Percentiles rank a stretch among this genome's conserved stretches.
Evolutionary conservation across 1,140 invertebrate species (phyloP).

Genomic region (Thaumatotibia leucotreta): DNA sequence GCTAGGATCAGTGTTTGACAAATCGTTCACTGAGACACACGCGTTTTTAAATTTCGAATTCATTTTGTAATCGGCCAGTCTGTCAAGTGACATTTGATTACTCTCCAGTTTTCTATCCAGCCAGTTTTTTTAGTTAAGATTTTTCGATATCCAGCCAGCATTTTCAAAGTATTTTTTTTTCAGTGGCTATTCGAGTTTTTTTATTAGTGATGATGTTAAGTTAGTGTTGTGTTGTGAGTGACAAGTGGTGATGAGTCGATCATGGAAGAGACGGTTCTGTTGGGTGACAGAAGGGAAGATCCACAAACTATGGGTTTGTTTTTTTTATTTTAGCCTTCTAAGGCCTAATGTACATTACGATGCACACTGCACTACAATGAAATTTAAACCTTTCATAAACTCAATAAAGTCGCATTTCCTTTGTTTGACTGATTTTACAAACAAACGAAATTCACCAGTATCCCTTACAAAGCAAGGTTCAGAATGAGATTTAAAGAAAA

Average conservation of each 20-base stretch:
- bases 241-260: conserved; percentile 42
- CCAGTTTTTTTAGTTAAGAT: not conserved
- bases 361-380: no score
- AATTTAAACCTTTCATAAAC: no score
- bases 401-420: no score
- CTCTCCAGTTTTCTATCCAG: not conserved
- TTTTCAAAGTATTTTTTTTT: not conserved
- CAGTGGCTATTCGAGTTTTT: not conserved
- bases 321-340: not conserved
- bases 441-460: no score
- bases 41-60: not conserved
- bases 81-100: no score
- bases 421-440: no score
- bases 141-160: no score
- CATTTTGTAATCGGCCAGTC: not conserved
- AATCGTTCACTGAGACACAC: not conserved
- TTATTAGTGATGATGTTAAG: conserved; percentile 14
- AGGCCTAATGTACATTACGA: no score
- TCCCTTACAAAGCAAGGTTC: no score
- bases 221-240: conserved; percentile 16
- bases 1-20: not conserved
- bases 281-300: conserved; percentile 55
- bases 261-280: conserved; percentile 52
- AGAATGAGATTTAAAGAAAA: no score
- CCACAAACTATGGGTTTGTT: conserved; percentile 53